A percentile compares a stretch with the other conserved stretches of the same genome.
These are phyloP conservation scores for Aporrectodea caliginosa DNA, from an alignment of 1,140 invertebrate genomes.

Conservation along the genomic window DNA sequence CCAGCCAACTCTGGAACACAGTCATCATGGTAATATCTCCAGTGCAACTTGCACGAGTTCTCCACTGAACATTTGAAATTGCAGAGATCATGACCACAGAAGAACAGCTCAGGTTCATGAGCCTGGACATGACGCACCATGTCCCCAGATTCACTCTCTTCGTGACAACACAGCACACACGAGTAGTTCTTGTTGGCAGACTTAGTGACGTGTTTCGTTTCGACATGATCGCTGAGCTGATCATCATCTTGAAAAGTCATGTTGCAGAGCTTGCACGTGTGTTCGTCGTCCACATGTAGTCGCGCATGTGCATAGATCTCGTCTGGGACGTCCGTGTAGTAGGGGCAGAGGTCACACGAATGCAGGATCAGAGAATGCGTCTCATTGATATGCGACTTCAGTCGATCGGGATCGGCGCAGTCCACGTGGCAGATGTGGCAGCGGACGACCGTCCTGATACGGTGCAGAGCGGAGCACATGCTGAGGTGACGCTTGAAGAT, in stretches of 20 bases:
- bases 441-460: background rate
- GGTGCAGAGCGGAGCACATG: background rate
- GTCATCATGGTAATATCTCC: background rate
- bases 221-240: background rate
- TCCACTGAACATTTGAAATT: background rate
- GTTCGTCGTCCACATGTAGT: background rate
- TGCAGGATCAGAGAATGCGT: slow-evolving; percentile 6
- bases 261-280: background rate
- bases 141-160: background rate
- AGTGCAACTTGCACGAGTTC: background rate
- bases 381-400: slow-evolving; percentile 5
- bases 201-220: background rate
- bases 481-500: slow-evolving; percentile 17
- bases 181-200: background rate
- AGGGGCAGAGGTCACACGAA: slow-evolving; percentile 15
- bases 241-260: background rate
- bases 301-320: background rate
- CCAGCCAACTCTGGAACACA: too few relatives aligned
- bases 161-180: background rate
- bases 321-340: background rate
- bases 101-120: background rate
- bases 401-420: background rate
- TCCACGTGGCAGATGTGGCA: slow-evolving; percentile 12
- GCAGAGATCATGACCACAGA: background rate
- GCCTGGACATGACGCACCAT: background rate